These are phyloP conservation scores for Hemichromis elongatus DNA, from an alignment of 2,113 vertebrate genomes.

Conservation along the genomic window DNA sequence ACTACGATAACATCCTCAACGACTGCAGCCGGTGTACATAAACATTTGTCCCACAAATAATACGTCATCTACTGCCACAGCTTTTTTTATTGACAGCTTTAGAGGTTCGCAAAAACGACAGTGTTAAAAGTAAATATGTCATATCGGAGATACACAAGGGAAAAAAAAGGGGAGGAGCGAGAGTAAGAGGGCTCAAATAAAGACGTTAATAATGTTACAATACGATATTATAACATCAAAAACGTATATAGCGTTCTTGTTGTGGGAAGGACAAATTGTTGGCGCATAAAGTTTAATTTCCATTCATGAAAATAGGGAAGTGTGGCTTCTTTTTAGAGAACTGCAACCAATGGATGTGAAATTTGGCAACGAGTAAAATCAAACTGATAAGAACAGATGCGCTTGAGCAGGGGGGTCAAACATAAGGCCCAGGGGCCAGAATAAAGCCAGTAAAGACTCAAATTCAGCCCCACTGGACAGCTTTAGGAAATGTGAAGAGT, in stretches of 20 bases:
- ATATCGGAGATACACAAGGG: background rate
- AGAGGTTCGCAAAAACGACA: background rate
- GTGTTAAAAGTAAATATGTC: background rate
- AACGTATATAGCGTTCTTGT: background rate
- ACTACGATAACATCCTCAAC: background rate
- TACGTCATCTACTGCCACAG: slow-evolving; percentile 36
- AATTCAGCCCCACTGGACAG: background rate
- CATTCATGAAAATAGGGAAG: background rate
- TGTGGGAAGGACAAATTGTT: background rate
- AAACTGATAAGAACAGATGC: background rate
- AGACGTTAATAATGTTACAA: background rate
- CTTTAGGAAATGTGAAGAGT: background rate
- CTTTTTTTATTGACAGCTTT: background rate
- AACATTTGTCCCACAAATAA: slow-evolving; percentile 50
- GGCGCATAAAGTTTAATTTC: background rate
- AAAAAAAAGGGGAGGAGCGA: background rate
- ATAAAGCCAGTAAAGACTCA: background rate
- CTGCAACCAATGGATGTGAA: background rate
- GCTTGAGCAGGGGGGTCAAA: background rate
- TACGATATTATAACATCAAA: background rate
- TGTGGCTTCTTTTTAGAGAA: background rate
- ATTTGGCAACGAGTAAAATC: background rate
- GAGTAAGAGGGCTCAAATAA: background rate
- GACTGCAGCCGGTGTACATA: background rate
- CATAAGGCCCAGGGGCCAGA: background rate